Evolutionary conservation across 2,888 invertebrate genomes (phyloP), one percentile per base, ranked within the genome.

Genomic region (Diogma glabrata): DNA sequence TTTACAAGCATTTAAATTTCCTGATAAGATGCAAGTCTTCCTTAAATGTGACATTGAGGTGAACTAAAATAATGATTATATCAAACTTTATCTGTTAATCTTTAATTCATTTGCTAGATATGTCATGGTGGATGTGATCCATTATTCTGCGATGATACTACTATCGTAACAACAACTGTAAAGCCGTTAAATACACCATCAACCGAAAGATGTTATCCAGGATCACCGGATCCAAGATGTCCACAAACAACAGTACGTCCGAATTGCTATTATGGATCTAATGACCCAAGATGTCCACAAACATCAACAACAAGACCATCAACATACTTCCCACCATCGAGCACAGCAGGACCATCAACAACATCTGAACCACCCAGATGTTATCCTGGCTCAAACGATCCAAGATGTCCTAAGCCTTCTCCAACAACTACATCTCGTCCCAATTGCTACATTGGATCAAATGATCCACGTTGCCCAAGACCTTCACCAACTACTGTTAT

Each of bases 31-130:
- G 55, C 80, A 83, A 67, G 82, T 85, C 1, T 84, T 77, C 59
- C 66, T 85, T 2, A 82, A 82, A 12, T 85, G 85, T 65, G 84
- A 84, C 60, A 79, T 85, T 55, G 83, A 84, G 74, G 81, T 81
- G 69, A 67, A 61, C 23, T 12, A 20, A 12, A 17, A 26, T 10
- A 43, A 43, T 9, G 9, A 2, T n/a, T n/a, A n/a, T n/a, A n/a
- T n/a, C n/a, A n/a, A n/a, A n/a, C n/a, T n/a, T n/a, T n/a, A n/a
- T n/a, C n/a, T n/a, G n/a, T n/a, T n/a, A n/a, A n/a, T n/a, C n/a
- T n/a, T n/a, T n/a, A n/a, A n/a, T n/a, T n/a, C n/a, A n/a, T n/a
- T n/a, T n/a, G n/a, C 10, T 9, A 55, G 57, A 57, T 68, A 6
- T 65, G 66, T 50, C 64, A 61, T 36, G 65, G 61, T 2, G 55